Conservation (phyloP, 2,113 vertebrate species). For the Scytalopus superciliaris region DNA sequence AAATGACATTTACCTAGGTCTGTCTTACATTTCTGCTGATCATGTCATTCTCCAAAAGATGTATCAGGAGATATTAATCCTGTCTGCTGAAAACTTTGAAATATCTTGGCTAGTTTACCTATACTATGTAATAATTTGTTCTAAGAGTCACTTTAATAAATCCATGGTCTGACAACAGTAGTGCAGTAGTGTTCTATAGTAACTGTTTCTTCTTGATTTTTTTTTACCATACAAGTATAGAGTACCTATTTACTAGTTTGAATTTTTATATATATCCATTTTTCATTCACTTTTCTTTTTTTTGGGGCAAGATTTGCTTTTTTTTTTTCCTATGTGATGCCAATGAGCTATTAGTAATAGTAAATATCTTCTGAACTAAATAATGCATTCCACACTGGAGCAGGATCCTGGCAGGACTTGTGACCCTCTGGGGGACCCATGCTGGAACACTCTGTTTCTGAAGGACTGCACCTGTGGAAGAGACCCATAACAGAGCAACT, state of each 20-base stretch:
- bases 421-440: fast-evolving
- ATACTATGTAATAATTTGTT: background rate
- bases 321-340: fast-evolving
- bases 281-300: background rate
- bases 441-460: background rate
- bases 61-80: background rate
- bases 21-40: background rate
- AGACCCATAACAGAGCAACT: background rate
- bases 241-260: background rate
- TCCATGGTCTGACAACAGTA: background rate
- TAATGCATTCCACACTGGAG: background rate
- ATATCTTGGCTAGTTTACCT: background rate
- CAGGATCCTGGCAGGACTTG: background rate
- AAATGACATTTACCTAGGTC: background rate
- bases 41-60: background rate
- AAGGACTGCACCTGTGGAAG: background rate
- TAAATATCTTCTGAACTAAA: background rate
- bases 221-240: background rate
- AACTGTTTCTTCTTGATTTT: background rate
- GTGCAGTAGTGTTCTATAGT: background rate
- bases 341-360: background rate
- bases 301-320: background rate
- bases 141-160: background rate
- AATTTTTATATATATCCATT: no score
- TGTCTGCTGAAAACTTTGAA: background rate